Evolutionary conservation across 2,888 invertebrate genomes (phyloP), one percentile per base, ranked within the genome.

Genomic region (Phytoseiulus persimilis): DNA sequence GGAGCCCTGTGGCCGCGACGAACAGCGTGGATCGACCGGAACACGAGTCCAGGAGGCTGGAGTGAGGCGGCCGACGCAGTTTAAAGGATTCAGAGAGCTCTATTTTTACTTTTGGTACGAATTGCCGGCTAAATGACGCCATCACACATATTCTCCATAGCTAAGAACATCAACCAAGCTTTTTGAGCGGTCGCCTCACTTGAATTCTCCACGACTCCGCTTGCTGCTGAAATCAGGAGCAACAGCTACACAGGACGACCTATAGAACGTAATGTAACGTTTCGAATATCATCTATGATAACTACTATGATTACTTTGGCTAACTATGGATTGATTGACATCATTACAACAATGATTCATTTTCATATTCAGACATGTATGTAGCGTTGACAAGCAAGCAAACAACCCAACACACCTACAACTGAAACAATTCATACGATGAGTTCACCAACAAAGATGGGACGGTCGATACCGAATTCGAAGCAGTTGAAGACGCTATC

Each of bases 61-160:
- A 28, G 28, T 6, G 65, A 84, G 33, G 84, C 84, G 84, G 33
- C 28, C 32, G 18, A 11, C 87, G 33, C 33, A 31, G 39, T 87
- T 31, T 6, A 32, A 11, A 14, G 32, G 0, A 65, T 65, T 65
- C 65, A 65, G 65, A 87, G 33, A 87, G 87, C 45, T 87, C 32
- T 87, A 87, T 87, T 87, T 87, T 87, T 32, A n/a, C 33, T 87
- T 87, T 87, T 87, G 39, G 87, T 87, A 87, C 39, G 23, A 32
- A 87, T 6, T 39, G 0, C 32, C 87, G 28, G 45, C 39, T 87
- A 39, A 33, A 45, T 39, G 28, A 39, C 45, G 18, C 33, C 11
- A 45, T 33, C 28, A 45, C 31, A n/a, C n/a, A 87, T 33, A 9
- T 3, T 39, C 23, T 87, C 33, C 45, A 87, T 33, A 23, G 65